Conservation (phyloP, 2,113 vertebrate genomes). For the Micromys minutus region DNA sequence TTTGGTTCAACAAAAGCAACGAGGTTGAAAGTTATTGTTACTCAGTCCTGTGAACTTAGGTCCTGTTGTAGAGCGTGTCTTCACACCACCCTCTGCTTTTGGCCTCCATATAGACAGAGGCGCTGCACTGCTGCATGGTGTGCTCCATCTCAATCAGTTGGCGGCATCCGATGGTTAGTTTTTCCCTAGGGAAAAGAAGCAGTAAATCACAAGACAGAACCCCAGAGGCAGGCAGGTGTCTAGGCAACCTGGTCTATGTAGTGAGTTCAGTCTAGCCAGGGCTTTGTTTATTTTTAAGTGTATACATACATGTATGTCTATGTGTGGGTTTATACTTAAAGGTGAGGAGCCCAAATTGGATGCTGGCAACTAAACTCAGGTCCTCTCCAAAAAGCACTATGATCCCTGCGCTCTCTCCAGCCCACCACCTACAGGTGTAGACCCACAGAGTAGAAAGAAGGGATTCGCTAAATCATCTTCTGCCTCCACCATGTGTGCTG, state of each 20-base stretch:
- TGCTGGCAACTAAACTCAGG: no score
- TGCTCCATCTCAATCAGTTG: constrained; percentile 89
- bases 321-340: background rate
- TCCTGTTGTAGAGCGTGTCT: background rate
- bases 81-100: constrained; percentile 82
- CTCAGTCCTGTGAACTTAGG: constrained; percentile 17
- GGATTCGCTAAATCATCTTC: background rate
- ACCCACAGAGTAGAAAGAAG: background rate
- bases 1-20: constrained; percentile 38
- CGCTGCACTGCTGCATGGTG: constrained; percentile 87
- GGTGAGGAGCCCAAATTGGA: no score
- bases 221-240: no score
- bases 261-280: background rate
- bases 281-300: background rate
- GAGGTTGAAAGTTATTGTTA: constrained; percentile 18
- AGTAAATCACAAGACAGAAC: background rate
- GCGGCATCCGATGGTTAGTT: constrained; percentile 87
- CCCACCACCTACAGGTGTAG: background rate
- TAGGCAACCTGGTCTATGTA: background rate
- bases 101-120: constrained; percentile 71
- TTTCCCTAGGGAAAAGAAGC: constrained; percentile 85
- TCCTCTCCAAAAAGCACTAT: background rate
- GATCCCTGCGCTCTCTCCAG: background rate
- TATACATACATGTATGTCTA: background rate
- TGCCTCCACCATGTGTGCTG: background rate